These are phyloP conservation scores for Leptogaster cylindrica DNA, from an alignment of 2,888 invertebrate genomes.

Conservation along the genomic window DNA sequence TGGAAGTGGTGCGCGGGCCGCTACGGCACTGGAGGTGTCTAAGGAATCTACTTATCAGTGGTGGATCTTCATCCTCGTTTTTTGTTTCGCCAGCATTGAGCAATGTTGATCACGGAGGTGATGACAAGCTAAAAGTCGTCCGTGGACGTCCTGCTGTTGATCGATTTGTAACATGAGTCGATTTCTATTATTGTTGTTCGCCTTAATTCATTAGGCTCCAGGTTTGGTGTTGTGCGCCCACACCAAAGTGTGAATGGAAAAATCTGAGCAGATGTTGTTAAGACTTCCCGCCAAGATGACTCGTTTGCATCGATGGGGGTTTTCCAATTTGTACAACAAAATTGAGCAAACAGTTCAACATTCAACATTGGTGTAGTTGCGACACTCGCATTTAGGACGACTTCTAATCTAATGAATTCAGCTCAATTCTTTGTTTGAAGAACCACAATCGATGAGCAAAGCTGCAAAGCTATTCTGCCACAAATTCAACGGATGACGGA, in stretches of 20 bases:
- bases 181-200: constrained; percentile 30
- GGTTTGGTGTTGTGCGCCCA: constrained; percentile 10
- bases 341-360: not conserved
- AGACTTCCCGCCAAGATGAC: constrained; percentile 25
- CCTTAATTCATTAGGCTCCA: constrained; percentile 14
- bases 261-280: not conserved
- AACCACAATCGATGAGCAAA: not conserved
- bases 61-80: constrained; percentile 8
- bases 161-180: constrained; percentile 44
- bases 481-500: constrained; percentile 27
- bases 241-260: constrained; percentile 7
- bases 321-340: constrained; percentile 29
- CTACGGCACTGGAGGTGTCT: not conserved
- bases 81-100: constrained; percentile 14
- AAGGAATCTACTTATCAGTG: not conserved
- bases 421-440: not conserved
- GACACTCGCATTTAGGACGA: not conserved
- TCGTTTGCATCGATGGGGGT: not conserved
- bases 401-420: not conserved
- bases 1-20: not conserved
- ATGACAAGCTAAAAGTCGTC: constrained; percentile 38
- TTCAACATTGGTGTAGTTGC: constrained; percentile 1
- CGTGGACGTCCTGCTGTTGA: constrained; percentile 44
- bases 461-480: not conserved
- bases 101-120: constrained; percentile 36